phyloP scores from a whole-genome alignment of 2,113 vertebrate genomes.

The Cynocephalus volans region DNA sequence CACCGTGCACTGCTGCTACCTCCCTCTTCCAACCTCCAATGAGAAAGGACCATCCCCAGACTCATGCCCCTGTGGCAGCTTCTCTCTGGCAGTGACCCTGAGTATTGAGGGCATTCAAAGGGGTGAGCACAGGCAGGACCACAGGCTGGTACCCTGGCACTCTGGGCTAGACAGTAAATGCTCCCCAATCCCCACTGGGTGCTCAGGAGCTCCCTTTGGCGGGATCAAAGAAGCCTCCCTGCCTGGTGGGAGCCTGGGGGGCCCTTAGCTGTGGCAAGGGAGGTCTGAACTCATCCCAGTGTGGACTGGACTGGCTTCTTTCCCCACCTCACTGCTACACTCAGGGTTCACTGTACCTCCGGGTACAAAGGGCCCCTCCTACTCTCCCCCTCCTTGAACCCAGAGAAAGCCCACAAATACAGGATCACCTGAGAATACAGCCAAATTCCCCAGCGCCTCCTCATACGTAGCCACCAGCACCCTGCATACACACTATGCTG shows the following conservation, averaged over 20 bases:
- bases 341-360: background rate
- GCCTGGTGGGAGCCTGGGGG: background rate
- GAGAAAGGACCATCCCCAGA: background rate
- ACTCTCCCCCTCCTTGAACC: background rate
- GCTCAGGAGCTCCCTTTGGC: background rate
- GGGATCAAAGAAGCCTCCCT: background rate
- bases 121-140: background rate
- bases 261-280: accelerated
- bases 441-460: background rate
- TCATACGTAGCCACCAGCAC: background rate
- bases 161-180: background rate
- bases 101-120: background rate
- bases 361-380: background rate
- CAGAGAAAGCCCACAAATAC: background rate
- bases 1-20: background rate
- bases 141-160: background rate
- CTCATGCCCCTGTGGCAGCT: background rate
- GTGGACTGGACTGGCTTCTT: background rate
- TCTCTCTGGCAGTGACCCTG: background rate
- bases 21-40: background rate
- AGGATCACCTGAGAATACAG: background rate
- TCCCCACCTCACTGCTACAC: background rate
- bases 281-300: background rate
- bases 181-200: background rate
- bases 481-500: accelerated